These are phyloP conservation scores for Helicoverpa zea DNA, from an alignment of 1,140 invertebrate species.

Conservation along the genomic window DNA sequence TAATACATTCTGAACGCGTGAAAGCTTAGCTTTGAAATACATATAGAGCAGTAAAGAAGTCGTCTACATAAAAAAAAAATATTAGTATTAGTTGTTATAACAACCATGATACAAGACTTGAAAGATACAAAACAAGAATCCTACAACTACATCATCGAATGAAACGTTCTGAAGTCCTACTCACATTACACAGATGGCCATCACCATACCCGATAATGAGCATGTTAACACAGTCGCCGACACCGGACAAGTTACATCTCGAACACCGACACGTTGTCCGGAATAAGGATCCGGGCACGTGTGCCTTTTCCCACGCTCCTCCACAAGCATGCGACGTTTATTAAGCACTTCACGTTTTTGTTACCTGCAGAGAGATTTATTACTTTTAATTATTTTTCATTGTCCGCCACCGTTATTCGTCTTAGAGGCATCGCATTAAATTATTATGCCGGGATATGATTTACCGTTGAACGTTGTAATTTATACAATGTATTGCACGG, in stretches of 20 bases:
- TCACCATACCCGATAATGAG: constrained; percentile 29
- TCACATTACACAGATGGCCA: constrained; percentile 20
- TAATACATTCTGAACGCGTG: too few species aligned
- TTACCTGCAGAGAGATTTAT: constrained; percentile 85
- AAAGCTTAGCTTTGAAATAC: too few species aligned
- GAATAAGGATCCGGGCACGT: constrained; percentile 52
- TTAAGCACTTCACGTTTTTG: constrained; percentile 83
- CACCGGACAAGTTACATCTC: constrained; percentile 4
- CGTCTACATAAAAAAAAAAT: too few species aligned
- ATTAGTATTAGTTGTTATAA: not conserved
- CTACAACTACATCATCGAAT: not conserved
- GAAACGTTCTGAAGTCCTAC: not conserved
- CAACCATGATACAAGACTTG: not conserved
- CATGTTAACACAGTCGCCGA: constrained; percentile 18
- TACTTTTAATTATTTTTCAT: constrained; percentile 85
- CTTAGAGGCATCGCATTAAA: constrained; percentile 71
- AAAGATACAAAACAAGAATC: not conserved
- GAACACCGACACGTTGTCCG: not conserved
- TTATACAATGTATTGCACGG: constrained; percentile 54
- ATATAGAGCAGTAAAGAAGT: too few species aligned
- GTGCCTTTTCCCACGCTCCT: constrained; percentile 73
- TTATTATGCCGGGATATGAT: constrained; percentile 72
- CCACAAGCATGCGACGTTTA: constrained; percentile 79
- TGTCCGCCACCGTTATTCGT: constrained; percentile 74
- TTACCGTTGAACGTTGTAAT: constrained; percentile 56